phyloP scores from a whole-genome alignment of 2,797 vertebrate species.

The Artibeus jamaicensis region DNA sequence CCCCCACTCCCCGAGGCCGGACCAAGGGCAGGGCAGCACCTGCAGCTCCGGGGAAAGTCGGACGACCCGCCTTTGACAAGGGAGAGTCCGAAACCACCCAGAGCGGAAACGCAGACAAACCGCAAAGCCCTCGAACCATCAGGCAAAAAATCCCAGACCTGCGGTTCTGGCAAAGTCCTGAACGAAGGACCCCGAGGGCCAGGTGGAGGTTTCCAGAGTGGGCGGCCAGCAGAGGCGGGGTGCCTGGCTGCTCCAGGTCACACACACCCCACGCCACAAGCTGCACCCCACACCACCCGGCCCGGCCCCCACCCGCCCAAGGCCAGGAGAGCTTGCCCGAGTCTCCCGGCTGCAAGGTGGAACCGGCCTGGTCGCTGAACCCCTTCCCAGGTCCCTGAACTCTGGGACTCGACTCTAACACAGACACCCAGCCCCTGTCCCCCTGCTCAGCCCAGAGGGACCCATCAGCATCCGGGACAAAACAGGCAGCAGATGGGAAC shows the following conservation, averaged over 20 bases:
- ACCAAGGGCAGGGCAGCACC: accelerated
- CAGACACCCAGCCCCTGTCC: not conserved
- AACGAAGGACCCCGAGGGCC: too few relatives aligned
- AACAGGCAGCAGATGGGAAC: accelerated
- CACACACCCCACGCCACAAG: accelerated
- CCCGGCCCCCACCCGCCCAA: accelerated
- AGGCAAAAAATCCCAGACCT: not conserved
- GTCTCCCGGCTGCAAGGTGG: not conserved
- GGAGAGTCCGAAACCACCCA: slow-evolving; percentile 2
- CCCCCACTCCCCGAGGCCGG: too few relatives aligned
- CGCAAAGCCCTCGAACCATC: not conserved
- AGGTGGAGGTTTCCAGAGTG: accelerated
- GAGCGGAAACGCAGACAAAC: not conserved
- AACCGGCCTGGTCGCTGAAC: accelerated
- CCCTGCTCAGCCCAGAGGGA: not conserved
- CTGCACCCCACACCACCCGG: not conserved
- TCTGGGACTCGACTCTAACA: not conserved
- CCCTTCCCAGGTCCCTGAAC: not conserved
- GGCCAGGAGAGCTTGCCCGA: not conserved
- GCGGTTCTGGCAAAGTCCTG: not conserved
- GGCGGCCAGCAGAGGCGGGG: not conserved
- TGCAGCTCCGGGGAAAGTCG: not conserved
- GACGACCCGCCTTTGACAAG: not conserved
- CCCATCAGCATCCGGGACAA: not conserved
- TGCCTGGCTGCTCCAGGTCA: not conserved